A percentile compares a stretch with the other conserved stretches of the same genome.
These are phyloP conservation scores for Laspeyria flexula DNA, from an alignment of 2,888 invertebrate species.

Conservation along the genomic window DNA sequence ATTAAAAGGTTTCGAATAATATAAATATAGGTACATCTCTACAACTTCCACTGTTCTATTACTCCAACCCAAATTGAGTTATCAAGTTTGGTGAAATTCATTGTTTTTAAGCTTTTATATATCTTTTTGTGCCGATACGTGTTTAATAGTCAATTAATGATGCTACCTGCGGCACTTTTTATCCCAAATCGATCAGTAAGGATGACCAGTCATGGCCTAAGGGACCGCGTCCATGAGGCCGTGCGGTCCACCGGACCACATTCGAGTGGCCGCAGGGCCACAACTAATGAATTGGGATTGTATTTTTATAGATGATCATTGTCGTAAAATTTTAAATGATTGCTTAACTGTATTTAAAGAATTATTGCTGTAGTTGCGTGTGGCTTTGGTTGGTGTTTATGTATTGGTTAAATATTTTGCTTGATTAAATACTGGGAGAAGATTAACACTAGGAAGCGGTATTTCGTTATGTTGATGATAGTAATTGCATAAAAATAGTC, in stretches of 20 bases:
- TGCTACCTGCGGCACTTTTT: slow-evolving; percentile 78
- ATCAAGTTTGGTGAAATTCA: slow-evolving; percentile 84
- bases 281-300: slow-evolving; percentile 47
- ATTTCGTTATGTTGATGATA: no score
- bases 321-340: slow-evolving; percentile 32
- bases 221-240: slow-evolving; percentile 40
- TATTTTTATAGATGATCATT: slow-evolving; percentile 45
- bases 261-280: slow-evolving; percentile 47
- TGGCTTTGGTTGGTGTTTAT: not conserved
- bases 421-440: no score
- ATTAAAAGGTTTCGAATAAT: no score
- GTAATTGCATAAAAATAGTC: no score
- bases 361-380: slow-evolving; percentile 6
- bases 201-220: slow-evolving; percentile 61
- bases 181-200: slow-evolving; percentile 65
- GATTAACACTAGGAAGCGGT: no score
- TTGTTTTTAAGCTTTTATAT: slow-evolving; percentile 76
- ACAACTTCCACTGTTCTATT: slow-evolving; percentile 44
- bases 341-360: slow-evolving; percentile 24
- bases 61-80: slow-evolving; percentile 79
- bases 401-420: no score
- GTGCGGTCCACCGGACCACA: slow-evolving; percentile 46
- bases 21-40: slow-evolving; percentile 36
- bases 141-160: slow-evolving; percentile 84
- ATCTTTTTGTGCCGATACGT: slow-evolving; percentile 80